These are phyloP conservation scores for Protophormia terraenovae DNA, from an alignment of 2,888 invertebrate genomes.

Conservation along the genomic window DNA sequence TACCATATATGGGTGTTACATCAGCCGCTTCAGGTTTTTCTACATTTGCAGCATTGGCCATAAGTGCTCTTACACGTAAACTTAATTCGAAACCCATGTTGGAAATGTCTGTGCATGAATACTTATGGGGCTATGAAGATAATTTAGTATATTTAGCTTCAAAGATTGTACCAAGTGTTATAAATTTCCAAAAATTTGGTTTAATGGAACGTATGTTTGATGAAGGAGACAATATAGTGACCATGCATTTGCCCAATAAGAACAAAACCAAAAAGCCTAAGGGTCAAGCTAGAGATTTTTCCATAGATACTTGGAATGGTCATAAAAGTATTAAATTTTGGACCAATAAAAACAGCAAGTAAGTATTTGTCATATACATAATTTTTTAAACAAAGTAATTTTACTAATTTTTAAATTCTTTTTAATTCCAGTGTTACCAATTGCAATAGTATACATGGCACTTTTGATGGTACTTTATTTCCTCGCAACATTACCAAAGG, in stretches of 20 bases:
- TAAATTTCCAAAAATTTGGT: constrained; percentile 91
- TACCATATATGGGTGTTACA: constrained; percentile 85
- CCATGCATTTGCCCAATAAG: constrained; percentile 82
- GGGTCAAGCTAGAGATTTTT: constrained; percentile 79
- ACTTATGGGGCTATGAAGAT: constrained; percentile 92
- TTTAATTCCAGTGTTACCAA: constrained; percentile 81
- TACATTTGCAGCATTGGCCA: constrained; percentile 83
- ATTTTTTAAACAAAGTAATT: neutral
- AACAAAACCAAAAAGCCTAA: constrained; percentile 75
- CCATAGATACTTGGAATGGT: constrained; percentile 85
- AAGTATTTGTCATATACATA: constrained; percentile 56
- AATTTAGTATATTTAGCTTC: constrained; percentile 87
- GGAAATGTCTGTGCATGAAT: constrained; percentile 85
- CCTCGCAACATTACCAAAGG: constrained; percentile 84
- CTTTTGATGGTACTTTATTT: constrained; percentile 88
- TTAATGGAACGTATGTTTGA: constrained; percentile 88
- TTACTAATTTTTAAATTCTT: neutral
- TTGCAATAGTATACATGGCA: constrained; percentile 87
- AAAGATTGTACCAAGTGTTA: constrained; percentile 88
- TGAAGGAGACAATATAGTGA: constrained; percentile 84
- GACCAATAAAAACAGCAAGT: constrained; percentile 81
- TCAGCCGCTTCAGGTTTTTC: constrained; percentile 77
- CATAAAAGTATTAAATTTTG: constrained; percentile 86
- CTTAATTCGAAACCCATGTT: constrained; percentile 85
- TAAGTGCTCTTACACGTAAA: constrained; percentile 83